phyloP scores from a whole-genome alignment of 2,113 vertebrate genomes.

The Thryonomys swinderianus region DNA sequence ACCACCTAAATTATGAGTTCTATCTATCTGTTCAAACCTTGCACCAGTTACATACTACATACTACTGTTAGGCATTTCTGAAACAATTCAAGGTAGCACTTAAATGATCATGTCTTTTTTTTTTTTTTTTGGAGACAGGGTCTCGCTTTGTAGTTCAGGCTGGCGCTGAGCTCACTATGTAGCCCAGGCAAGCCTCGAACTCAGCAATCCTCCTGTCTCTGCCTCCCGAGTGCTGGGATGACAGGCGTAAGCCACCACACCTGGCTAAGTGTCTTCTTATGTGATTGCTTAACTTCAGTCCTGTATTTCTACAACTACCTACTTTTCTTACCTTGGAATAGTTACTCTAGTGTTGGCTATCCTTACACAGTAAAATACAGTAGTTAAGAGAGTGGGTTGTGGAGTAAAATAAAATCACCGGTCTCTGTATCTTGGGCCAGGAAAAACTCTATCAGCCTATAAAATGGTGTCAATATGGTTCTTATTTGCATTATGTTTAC shows the following conservation, averaged over 20 bases:
- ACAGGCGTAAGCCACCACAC: too few relatives aligned
- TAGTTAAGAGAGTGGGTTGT: neutral
- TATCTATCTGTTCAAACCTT: neutral
- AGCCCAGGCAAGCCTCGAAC: too few relatives aligned
- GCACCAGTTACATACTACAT: neutral
- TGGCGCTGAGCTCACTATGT: too few relatives aligned
- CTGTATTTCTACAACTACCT: neutral
- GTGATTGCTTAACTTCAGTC: neutral
- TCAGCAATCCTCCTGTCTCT: too few relatives aligned
- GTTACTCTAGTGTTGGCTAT: neutral
- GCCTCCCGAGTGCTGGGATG: too few relatives aligned
- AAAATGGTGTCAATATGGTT: slow-evolving; percentile 22
- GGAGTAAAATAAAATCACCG: slow-evolving; percentile 31
- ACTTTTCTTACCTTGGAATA: neutral
- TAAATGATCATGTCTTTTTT: too few relatives aligned
- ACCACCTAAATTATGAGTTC: neutral
- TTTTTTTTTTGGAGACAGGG: too few relatives aligned
- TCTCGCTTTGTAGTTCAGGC: too few relatives aligned
- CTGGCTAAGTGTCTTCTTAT: neutral
- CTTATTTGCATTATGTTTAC: neutral
- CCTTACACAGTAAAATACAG: neutral
- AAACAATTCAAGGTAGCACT: neutral
- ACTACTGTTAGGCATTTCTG: neutral
- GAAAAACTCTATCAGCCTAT: slow-evolving; percentile 12
- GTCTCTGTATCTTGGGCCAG: neutral